phyloP scores from a whole-genome alignment of 2,113 vertebrate genomes.

The Delphinapterus leucas region DNA sequence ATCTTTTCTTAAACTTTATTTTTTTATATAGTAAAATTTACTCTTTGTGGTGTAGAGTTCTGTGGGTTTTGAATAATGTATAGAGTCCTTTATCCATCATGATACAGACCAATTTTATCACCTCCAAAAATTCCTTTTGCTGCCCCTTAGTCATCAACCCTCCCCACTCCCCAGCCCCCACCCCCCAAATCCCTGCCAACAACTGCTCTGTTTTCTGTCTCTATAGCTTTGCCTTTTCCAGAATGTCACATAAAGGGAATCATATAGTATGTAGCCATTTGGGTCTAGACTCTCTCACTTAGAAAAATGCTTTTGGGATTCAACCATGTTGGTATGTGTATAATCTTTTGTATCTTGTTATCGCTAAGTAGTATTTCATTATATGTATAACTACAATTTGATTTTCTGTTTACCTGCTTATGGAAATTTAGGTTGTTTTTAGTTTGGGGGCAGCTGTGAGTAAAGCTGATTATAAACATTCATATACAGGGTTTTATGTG shows the following conservation, averaged over 20 bases:
- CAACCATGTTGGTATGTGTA: not conserved
- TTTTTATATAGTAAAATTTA: not conserved
- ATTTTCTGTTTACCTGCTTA: not conserved
- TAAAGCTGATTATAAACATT: not conserved
- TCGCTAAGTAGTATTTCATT: not conserved
- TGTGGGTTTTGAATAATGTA: not conserved
- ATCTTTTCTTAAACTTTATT: not conserved
- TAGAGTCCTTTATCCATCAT: not conserved
- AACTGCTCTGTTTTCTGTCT: not conserved
- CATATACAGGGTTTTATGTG: not conserved
- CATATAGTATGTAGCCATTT: not conserved
- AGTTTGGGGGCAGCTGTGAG: not conserved
- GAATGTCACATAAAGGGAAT: not conserved
- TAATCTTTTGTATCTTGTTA: not conserved
- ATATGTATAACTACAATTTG: not conserved
- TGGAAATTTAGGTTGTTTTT: not conserved
- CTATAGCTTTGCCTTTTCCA: not conserved
- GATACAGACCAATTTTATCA: not conserved
- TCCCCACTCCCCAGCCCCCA: too few relatives aligned
- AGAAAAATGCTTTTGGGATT: not conserved
- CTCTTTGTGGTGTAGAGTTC: not conserved
- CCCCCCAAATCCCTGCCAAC: not conserved
- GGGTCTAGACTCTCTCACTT: not conserved
- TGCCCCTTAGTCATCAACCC: not conserved
- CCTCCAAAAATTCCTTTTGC: not conserved